phyloP scores from a whole-genome alignment of 2,113 vertebrate genomes.

The Psilopsiagon aurifrons region DNA sequence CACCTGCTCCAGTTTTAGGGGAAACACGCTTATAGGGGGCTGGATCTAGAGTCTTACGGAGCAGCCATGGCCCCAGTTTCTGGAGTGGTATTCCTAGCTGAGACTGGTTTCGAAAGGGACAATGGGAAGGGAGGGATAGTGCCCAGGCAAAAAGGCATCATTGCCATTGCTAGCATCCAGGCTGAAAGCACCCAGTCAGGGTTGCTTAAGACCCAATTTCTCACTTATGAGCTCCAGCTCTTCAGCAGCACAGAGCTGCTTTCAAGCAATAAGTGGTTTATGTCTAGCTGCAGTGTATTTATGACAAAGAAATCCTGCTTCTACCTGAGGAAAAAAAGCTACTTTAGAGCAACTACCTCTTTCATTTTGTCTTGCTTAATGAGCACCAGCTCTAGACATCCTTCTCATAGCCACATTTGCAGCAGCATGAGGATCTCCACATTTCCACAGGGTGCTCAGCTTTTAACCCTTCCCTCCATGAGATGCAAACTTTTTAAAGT shows the following conservation, averaged over 20 bases:
- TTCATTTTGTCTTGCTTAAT: background rate
- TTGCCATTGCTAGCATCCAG: background rate
- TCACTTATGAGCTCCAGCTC: background rate
- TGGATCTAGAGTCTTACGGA: background rate
- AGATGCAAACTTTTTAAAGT: background rate
- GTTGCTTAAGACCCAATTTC: background rate
- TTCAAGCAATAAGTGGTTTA: slow-evolving; percentile 26
- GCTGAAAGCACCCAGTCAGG: background rate
- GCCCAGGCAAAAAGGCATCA: background rate
- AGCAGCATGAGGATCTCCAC: background rate
- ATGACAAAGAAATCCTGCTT: slow-evolving; percentile 12
- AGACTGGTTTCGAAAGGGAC: background rate
- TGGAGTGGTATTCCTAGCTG: background rate
- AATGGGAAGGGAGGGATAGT: background rate
- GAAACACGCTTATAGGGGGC: background rate
- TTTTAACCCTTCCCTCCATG: background rate
- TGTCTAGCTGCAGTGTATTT: background rate
- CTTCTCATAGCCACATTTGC: background rate
- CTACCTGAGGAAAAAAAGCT: slow-evolving; percentile 31
- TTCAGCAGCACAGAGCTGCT: background rate
- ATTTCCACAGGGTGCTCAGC: background rate
- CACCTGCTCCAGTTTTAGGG: background rate
- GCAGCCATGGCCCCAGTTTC: background rate
- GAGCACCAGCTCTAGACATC: background rate
- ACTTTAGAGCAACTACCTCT: background rate